A percentile compares a stretch with the other conserved stretches of the same genome.
These are phyloP conservation scores for Hybognathus amarus DNA, from an alignment of 2,797 vertebrate genomes.

Conservation along the genomic window DNA sequence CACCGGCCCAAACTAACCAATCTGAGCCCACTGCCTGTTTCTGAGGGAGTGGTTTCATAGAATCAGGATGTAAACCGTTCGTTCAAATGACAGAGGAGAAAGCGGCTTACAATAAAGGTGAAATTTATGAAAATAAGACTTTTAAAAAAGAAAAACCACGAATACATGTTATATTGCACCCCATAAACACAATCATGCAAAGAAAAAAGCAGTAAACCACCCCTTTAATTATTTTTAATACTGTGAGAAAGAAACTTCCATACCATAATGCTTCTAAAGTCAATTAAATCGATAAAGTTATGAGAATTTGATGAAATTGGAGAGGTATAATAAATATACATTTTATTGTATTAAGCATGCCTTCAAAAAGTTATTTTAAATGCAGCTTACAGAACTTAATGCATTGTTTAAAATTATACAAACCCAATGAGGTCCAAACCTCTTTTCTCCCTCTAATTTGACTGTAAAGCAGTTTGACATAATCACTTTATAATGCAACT, in stretches of 20 bases:
- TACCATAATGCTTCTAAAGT: background rate
- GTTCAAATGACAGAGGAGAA: too few species aligned
- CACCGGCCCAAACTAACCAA: too few species aligned
- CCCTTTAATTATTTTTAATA: too few species aligned
- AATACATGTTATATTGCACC: too few species aligned
- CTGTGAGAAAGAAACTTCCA: background rate
- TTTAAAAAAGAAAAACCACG: too few species aligned
- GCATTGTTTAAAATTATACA: background rate
- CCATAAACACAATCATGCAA: too few species aligned
- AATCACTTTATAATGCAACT: conserved; percentile 14
- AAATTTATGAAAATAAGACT: too few species aligned
- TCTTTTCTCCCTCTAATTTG: conserved; percentile 1
- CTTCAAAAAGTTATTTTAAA: conserved; percentile 28
- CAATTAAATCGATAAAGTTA: background rate
- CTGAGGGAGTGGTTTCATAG: too few species aligned
- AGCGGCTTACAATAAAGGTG: too few species aligned
- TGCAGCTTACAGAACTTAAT: conserved; percentile 24
- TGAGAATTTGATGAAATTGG: conserved; percentile 2
- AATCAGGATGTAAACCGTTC: too few species aligned
- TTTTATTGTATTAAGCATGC: conserved; percentile 38
- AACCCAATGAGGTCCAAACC: background rate
- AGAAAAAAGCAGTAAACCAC: too few species aligned
- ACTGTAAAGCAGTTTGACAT: background rate
- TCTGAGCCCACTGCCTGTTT: too few species aligned
- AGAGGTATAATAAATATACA: conserved; percentile 11